Evolutionary conservation across 2,113 vertebrate species (phyloP).

Genomic region (Pampusana beccarii): DNA sequence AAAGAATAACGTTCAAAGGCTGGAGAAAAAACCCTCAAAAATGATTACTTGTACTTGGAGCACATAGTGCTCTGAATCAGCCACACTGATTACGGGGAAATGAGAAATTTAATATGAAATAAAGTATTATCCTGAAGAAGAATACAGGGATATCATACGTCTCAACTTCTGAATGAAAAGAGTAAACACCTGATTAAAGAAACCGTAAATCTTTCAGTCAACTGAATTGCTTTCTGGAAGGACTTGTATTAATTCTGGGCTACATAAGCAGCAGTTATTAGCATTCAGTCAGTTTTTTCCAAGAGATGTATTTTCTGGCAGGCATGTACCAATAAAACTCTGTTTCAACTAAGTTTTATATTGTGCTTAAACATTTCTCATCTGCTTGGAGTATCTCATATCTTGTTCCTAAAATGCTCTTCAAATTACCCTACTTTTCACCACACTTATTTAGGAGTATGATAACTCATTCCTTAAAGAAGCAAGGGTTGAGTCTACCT

Average conservation of each 20-base stretch:
- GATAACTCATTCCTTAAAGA: background rate
- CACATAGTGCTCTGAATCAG: background rate
- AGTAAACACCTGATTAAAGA: background rate
- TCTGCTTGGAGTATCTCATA: background rate
- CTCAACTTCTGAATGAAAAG: background rate
- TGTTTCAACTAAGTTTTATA: background rate
- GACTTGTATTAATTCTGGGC: background rate
- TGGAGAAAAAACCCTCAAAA: background rate
- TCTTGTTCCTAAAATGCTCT: background rate
- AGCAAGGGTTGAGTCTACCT: background rate
- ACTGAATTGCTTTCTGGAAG: constrained; percentile 1
- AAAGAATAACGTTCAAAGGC: background rate
- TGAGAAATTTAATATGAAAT: background rate
- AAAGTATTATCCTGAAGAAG: background rate
- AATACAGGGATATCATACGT: background rate
- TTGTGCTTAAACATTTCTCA: background rate
- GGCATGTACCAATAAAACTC: background rate
- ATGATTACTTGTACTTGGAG: background rate
- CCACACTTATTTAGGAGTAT: background rate
- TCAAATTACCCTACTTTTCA: background rate
- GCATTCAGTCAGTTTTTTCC: background rate
- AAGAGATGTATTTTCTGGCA: background rate
- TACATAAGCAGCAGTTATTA: background rate
- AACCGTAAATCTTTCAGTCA: background rate
- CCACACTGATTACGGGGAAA: background rate